These are phyloP conservation scores for Autographa gamma DNA, from an alignment of 2,888 invertebrate species.

Conservation along the genomic window DNA sequence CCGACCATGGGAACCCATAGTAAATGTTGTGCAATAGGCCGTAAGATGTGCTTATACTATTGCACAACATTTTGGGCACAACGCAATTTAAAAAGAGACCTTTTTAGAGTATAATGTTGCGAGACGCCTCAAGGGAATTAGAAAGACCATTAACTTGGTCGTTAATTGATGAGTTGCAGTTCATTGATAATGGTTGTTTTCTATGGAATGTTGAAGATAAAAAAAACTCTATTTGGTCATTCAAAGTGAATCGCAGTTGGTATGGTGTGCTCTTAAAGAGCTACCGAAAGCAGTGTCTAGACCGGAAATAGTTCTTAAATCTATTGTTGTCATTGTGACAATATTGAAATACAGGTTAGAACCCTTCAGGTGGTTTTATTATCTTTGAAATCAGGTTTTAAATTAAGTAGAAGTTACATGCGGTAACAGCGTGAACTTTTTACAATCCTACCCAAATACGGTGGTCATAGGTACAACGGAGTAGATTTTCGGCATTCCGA, in stretches of 20 bases:
- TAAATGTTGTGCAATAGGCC: slow-evolving; percentile 50
- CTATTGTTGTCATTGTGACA: too few species aligned
- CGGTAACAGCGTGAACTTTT: background rate
- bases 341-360: too few species aligned
- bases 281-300: too few species aligned
- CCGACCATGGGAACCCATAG: slow-evolving; percentile 37
- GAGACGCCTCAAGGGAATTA: background rate
- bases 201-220: background rate
- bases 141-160: background rate
- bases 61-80: background rate
- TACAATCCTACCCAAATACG: background rate
- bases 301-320: too few species aligned
- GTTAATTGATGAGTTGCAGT: background rate
- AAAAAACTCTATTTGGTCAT: background rate
- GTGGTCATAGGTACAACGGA: background rate
- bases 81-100: background rate
- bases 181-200: background rate
- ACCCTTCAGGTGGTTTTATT: background rate
- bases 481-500: background rate
- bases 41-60: background rate
- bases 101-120: background rate
- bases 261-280: background rate
- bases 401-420: too few species aligned
- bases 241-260: background rate
- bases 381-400: too few species aligned